A percentile compares a stretch with the other conserved stretches of the same genome.
Evolutionary conservation across 2,113 vertebrate species (phyloP).

Genomic region (Aegotheles bennettii): DNA sequence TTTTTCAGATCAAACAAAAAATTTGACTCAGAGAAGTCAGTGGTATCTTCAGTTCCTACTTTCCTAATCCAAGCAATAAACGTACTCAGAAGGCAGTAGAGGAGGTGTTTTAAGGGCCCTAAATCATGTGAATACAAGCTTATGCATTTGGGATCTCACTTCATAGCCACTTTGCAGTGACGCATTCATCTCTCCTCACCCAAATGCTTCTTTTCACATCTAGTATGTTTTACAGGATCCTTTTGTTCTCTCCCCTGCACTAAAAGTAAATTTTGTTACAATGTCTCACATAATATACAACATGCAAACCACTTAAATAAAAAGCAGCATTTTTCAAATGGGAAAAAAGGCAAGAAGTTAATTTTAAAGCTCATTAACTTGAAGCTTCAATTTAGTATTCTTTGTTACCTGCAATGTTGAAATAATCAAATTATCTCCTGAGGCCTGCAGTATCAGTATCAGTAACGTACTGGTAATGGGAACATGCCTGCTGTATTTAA

Average conservation of each 20-base stretch:
- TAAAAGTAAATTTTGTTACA: not conserved
- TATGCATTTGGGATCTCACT: not conserved
- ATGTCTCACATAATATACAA: not conserved
- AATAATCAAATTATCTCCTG: not conserved
- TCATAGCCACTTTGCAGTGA: not conserved
- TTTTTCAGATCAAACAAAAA: not conserved
- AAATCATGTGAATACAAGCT: not conserved
- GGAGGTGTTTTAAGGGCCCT: not conserved
- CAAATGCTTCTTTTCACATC: not conserved
- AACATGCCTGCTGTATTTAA: not conserved
- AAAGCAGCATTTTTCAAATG: not conserved
- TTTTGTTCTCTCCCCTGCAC: not conserved
- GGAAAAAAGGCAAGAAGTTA: not conserved
- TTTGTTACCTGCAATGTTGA: not conserved
- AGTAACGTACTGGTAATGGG: not conserved
- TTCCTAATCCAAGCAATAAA: not conserved
- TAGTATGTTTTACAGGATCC: not conserved
- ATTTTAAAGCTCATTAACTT: not conserved
- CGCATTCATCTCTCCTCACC: not conserved
- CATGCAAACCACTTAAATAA: not conserved
- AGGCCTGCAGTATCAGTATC: not conserved
- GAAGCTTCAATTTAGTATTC: not conserved
- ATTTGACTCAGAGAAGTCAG: not conserved
- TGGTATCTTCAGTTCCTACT: not conserved
- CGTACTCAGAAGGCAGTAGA: not conserved